phyloP scores from a whole-genome alignment of 2,797 vertebrate genomes.

The Syngnathus rostellatus region DNA sequence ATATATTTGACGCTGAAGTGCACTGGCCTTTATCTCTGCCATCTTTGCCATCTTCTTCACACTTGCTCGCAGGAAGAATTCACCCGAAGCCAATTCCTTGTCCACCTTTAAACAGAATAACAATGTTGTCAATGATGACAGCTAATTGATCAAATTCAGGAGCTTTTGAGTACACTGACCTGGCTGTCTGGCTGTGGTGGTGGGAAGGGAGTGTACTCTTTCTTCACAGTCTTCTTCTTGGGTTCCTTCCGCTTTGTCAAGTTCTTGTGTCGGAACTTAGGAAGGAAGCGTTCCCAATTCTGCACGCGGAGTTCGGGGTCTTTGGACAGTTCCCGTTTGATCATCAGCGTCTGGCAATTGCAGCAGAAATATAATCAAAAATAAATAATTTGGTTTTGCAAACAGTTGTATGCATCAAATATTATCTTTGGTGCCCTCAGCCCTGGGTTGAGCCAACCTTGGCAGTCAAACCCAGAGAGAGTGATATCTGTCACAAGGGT shows the following conservation, averaged over 20 bases:
- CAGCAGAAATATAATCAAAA: neutral
- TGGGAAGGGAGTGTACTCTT: conserved; percentile 93
- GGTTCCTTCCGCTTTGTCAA: conserved; percentile 85
- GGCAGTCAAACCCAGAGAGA: conserved; percentile 40
- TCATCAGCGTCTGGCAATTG: conserved; percentile 82
- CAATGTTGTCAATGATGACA: neutral
- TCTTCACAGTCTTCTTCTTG: conserved; percentile 85
- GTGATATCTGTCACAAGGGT: conserved; percentile 49
- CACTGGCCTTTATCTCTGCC: conserved; percentile 82
- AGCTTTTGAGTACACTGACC: conserved; percentile 54
- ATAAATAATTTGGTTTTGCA: neutral
- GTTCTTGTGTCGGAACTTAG: conserved; percentile 88
- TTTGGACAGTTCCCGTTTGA: conserved; percentile 88
- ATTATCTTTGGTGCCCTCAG: conserved; percentile 49
- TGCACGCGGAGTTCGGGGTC: conserved; percentile 82
- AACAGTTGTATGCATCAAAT: neutral
- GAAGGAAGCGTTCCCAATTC: conserved; percentile 93
- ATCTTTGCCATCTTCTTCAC: conserved; percentile 83
- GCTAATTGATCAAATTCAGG: neutral
- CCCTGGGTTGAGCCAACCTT: conserved; percentile 42
- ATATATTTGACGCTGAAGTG: neutral
- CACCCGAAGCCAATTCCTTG: conserved; percentile 86
- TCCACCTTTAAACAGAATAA: conserved; percentile 72
- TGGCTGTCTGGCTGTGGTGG: conserved; percentile 88
- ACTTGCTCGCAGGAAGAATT: conserved; percentile 88